phyloP scores from a whole-genome alignment of 1,140 invertebrate genomes.

The Micrasema longulum region DNA sequence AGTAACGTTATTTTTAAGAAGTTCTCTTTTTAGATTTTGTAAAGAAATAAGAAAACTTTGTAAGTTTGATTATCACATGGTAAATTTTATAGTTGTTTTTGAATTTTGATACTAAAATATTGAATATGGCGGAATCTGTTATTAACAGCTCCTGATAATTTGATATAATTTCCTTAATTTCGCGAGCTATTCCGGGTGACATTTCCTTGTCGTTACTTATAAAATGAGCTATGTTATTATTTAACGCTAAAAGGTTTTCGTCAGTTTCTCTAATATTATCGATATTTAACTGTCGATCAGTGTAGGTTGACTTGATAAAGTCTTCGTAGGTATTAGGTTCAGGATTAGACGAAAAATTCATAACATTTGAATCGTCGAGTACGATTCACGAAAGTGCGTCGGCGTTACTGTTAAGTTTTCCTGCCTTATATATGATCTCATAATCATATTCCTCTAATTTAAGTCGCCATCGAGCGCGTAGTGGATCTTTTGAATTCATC shows the following conservation, averaged over 20 bases:
- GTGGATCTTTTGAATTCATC: background rate
- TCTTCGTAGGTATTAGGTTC: constrained; percentile 8
- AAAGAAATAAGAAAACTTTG: constrained; percentile 43
- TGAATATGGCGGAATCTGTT: background rate
- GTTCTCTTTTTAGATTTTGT: background rate
- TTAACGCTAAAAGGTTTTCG: constrained; percentile 4
- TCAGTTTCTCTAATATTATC: constrained; percentile 25
- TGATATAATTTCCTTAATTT: background rate
- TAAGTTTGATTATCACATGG: constrained; percentile 7
- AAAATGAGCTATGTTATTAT: constrained; percentile 30
- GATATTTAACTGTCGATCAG: constrained; percentile 30
- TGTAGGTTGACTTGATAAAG: constrained; percentile 10
- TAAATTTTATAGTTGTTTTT: background rate
- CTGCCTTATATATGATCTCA: constrained; percentile 58
- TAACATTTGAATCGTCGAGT: constrained; percentile 32
- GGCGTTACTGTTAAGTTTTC: constrained; percentile 59
- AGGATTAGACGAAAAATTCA: background rate
- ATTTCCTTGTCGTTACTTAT: constrained; percentile 24
- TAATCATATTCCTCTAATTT: background rate
- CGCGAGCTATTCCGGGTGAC: background rate
- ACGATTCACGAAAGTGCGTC: constrained; percentile 57
- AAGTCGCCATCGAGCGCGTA: background rate
- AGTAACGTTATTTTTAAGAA: background rate
- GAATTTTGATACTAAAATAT: background rate
- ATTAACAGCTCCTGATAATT: background rate